A percentile compares a stretch with the other conserved stretches of the same genome.
Conservation (phyloP, 2,797 vertebrate genomes). For the Rhincodon typus region DNA sequence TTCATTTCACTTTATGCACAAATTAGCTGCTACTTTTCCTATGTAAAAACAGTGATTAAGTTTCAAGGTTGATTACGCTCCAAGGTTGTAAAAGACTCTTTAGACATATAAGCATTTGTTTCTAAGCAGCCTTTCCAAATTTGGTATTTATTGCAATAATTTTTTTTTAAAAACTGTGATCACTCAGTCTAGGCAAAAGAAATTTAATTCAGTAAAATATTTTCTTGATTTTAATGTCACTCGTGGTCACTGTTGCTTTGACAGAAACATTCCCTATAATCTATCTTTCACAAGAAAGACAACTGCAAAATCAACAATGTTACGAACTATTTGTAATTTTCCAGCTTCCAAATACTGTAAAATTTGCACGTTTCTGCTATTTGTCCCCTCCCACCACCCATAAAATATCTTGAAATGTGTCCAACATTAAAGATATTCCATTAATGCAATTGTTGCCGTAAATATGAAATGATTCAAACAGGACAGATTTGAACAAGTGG, state of each 20-base stretch:
- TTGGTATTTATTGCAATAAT: not conserved
- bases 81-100: not conserved
- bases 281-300: not conserved
- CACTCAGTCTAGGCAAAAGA: not conserved
- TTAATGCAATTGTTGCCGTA: not conserved
- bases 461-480: not conserved
- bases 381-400: not conserved
- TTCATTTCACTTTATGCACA: not conserved
- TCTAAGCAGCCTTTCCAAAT: not conserved
- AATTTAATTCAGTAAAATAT: not conserved
- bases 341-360: not conserved
- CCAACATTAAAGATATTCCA: not conserved
- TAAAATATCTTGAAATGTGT: not conserved
- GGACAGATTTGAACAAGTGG: not conserved
- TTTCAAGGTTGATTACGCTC: not conserved
- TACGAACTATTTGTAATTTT: not conserved
- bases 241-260: not conserved
- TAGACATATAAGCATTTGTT: not conserved
- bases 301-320: not conserved
- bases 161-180: not conserved
- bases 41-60: not conserved
- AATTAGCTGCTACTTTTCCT: not conserved
- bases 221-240: not conserved
- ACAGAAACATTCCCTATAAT: not conserved
- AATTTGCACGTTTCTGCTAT: not conserved